Evolutionary conservation across 1,140 invertebrate species (phyloP), one percentile per base, ranked within the genome.

Genomic region (Drosophila chauvacae): DNA sequence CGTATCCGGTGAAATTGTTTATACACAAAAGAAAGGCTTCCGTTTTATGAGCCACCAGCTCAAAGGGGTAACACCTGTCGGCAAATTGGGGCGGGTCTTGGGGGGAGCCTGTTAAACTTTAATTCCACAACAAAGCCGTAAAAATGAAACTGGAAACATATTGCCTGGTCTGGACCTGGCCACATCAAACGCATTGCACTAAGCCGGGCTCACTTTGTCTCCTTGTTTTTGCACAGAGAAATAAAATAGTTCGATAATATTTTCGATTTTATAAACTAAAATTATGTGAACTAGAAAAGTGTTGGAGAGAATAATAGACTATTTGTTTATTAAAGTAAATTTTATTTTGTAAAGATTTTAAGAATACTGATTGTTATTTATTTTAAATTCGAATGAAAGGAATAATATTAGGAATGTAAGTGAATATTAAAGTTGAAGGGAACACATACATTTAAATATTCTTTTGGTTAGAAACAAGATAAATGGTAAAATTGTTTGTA

Each of bases 121-220:
- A 74, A 77, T 77, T 65, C 60, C 59, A 51, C 74, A 77, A 77
- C 74, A 78, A 78, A 66, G 63, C 63, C 72, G 66, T 83, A 80
- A 87, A 77, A 82, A 65, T 50, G 57, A 61, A 51, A 44, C 33
- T 64, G 60, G 39, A 59, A 48, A 58, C 60, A 55, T 37, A 65
- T 41, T 60, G 59, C 53, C 60, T 48, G 55, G 65, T 47, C 60
- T 48, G 55, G 65, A 6, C 47, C 48, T 50, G 56, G 56, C 76
- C 74, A 77, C 74, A 77, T 77, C 62, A 77, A 77, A 76, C 51
- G 73, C 62, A 51, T 44, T 57, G 47, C 42, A 77, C 55, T 76
- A 68, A 76, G 63, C 73, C 72, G 4, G 11, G 30, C 45, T 65
- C 37, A 77, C 63, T 60, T 28, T 59, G 60, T 44, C 56, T 35